Evolutionary conservation across 2,888 invertebrate genomes (phyloP), one percentile per base, ranked within the genome.

Genomic region (Plagodis pulveraria): DNA sequence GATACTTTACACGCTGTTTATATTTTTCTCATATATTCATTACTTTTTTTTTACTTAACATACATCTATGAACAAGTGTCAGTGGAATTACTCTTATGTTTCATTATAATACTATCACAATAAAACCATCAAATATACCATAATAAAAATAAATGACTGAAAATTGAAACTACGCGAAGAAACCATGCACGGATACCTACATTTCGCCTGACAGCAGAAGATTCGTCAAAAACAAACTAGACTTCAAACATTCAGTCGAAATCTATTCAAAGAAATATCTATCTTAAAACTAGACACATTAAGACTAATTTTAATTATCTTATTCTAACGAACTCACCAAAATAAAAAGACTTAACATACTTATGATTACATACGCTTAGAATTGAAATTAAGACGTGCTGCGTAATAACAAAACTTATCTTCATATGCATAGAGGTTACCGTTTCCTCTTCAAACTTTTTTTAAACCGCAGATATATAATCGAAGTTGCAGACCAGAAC

Each of bases 321-420:
- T 71, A 76, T 72, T 66, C 74, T 77, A 73, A 78, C 72, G 71
- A 78, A 68, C 72, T 74, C 74, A 77, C 73, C 74, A 77, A 83
- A 83, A 81, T 78, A 63, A 68, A 57, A 51, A 65, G 60, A 66
- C 47, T 66, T 49, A 50, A 68, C 76, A 62, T 72, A 66, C 41
- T 66, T 75, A 68, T n/a, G n/a, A 48, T 48, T 72, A 56, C 65
- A 12, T 55, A 46, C 51, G 35, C 44, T 51, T 47, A 63, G 63
- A 41, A 45, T 53, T 51, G 58, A 62, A 49, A 36, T 34, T 36
- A 10, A 44, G 43, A 56, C 44, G 34, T 41, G 36, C 6, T 67
- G 60, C 43, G 54, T 51, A 7, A 77, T 70, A 74, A 43, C 74
- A 46, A 44, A n/a, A 10, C 71, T 65, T 78, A 64, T 12, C 6